Evolutionary conservation across 2,113 vertebrate species (phyloP), one percentile per base, ranked within the genome.

Genomic region (Notechis scutatus): DNA sequence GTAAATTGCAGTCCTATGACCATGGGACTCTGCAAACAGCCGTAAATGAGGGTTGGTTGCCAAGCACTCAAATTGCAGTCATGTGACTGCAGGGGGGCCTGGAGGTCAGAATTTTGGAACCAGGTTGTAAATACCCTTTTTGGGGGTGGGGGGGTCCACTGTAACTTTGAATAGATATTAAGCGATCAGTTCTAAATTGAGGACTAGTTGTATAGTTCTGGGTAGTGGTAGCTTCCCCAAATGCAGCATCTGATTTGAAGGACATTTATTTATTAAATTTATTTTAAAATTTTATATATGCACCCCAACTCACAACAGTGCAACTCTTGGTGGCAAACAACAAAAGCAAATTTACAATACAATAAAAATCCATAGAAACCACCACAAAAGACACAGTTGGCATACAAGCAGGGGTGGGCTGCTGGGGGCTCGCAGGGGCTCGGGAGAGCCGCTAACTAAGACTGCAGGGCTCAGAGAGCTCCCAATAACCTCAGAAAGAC

Each of bases 61-160:
- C 4, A 1, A 64, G 26, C 1, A 3, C 26, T 29, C 12, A n/a
- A 69, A 69, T n/a, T 69, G 29, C 12, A 69, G 64, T 34, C 29
- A 69, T 29, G 15, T 64, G 29, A 64, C 26, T n/a, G 29, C 26
- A 14, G 61, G 26, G 26, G 1, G 26, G 26, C 26, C 59, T 64
- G 59, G 11, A 12, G 29, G 61, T 64, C 12, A 69, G 12, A n/a
- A 69, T n/a, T 69, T 69, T n/a, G 64, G 64, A 69, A 69, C 64
- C 29, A n/a, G 12, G 1, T 69, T 69, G 29, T 34, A n/a, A 69
- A 69, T n/a, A 69, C 29, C 4, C 1, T n/a, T n/a, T 69, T 29
- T 29, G 29, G 1, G 29, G 26, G 1, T 0, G 11, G 11, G 12
- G 61, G n/a, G 4, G 12, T n/a, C 29, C 0, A 12, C n/a, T 15